Evolutionary conservation across 2,113 vertebrate genomes (phyloP).

Genomic region (Grallaria varia): DNA sequence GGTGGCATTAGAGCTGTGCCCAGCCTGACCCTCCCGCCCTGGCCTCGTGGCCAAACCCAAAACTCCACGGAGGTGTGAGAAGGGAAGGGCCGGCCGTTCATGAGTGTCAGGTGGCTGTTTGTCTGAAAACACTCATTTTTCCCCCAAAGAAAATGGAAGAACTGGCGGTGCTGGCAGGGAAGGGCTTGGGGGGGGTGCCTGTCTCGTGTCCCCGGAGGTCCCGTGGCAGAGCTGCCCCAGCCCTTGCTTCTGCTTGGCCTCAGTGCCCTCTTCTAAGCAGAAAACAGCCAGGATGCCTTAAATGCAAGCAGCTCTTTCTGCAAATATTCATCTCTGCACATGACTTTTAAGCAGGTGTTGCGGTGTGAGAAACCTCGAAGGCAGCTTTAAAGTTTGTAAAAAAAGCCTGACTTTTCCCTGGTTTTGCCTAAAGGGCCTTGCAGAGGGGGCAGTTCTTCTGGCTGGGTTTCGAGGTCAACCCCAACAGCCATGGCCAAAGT

Average conservation of each 20-base stretch:
- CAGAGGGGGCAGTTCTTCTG: background rate
- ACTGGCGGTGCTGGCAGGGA: background rate
- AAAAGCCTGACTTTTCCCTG: background rate
- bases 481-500: accelerated
- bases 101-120: background rate
- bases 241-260: accelerated
- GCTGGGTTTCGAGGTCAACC: background rate
- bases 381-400: background rate
- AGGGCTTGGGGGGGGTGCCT: background rate
- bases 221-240: background rate
- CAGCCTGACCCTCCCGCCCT: background rate
- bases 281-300: background rate
- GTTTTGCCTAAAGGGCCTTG: background rate
- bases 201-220: background rate
- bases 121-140: background rate
- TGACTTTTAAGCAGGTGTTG: background rate
- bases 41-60: background rate
- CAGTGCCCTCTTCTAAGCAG: accelerated
- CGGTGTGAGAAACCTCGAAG: background rate
- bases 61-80: background rate
- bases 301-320: background rate
- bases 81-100: background rate
- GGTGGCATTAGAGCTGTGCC: background rate
- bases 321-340: accelerated
- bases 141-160: background rate